Conservation (phyloP, 2,113 vertebrate genomes). For the Ophthalmolycus amberensis region DNA sequence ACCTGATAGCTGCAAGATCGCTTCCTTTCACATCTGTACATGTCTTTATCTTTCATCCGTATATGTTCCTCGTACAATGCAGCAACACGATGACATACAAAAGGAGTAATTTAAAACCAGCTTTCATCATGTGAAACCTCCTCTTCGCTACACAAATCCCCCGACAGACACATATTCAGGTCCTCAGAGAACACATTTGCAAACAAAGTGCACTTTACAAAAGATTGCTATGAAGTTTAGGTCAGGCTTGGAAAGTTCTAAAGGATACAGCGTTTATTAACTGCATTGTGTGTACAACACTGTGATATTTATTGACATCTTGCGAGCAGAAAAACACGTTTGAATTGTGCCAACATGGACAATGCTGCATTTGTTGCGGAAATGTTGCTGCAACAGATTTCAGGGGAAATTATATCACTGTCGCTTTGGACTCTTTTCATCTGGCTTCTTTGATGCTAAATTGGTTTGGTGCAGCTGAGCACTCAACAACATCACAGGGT, state of each 20-base stretch:
- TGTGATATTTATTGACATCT: slow-evolving; percentile 47
- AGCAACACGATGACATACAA: not conserved
- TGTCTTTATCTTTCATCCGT: not conserved
- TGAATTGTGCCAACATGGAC: slow-evolving; percentile 34
- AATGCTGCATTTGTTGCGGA: slow-evolving; percentile 39
- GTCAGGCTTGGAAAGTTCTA: slow-evolving; percentile 10
- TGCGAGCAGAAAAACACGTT: slow-evolving; percentile 38
- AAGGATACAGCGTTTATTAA: slow-evolving; percentile 6
- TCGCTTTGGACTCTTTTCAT: slow-evolving; percentile 74
- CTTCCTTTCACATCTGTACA: not conserved
- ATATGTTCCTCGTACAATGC: not conserved
- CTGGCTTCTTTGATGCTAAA: slow-evolving; percentile 76
- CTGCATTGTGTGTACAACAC: slow-evolving; percentile 10
- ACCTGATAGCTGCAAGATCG: not conserved
- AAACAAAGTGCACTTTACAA: slow-evolving; percentile 7
- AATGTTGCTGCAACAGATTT: slow-evolving; percentile 60
- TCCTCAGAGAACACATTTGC: not conserved
- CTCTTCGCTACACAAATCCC: not conserved
- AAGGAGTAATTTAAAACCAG: not conserved
- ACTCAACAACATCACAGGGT: slow-evolving; percentile 73
- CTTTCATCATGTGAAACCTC: not conserved
- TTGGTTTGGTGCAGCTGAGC: slow-evolving; percentile 71
- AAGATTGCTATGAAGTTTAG: slow-evolving; percentile 13
- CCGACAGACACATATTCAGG: not conserved
- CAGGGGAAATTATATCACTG: slow-evolving; percentile 65